Evolutionary conservation across 2,797 vertebrate genomes (phyloP).

Genomic region (Acrossocheilus wenchowensis): DNA sequence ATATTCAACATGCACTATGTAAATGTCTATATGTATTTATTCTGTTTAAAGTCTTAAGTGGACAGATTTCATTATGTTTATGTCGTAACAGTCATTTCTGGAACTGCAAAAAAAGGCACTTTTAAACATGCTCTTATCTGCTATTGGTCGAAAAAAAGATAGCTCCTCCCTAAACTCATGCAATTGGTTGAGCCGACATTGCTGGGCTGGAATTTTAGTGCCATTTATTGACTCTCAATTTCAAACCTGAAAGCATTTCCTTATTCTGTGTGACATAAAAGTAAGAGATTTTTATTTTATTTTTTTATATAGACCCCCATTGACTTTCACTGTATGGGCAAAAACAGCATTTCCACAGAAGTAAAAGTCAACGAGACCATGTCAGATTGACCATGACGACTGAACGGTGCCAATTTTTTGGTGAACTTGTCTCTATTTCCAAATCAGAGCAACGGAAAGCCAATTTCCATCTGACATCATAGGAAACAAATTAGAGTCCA

Average conservation of each 20-base stretch:
- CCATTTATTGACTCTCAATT: not conserved
- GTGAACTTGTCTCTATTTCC: not conserved
- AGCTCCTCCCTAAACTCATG: not conserved
- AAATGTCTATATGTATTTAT: constrained; percentile 26
- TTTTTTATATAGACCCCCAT: not conserved
- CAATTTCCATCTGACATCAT: not conserved
- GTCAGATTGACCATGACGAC: not conserved
- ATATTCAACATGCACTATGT: constrained; percentile 26
- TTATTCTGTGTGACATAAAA: not conserved
- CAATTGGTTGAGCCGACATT: not conserved
- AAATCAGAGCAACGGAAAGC: not conserved
- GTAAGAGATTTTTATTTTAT: not conserved
- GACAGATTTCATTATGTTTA: constrained; percentile 25
- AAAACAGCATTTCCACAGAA: not conserved
- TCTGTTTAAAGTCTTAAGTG: constrained; percentile 28
- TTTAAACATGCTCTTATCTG: not conserved
- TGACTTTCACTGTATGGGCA: not conserved
- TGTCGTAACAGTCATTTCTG: not conserved
- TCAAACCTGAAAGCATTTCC: not conserved
- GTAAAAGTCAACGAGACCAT: not conserved
- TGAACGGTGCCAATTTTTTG: not conserved
- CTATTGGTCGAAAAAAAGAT: not conserved
- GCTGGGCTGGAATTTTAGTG: not conserved
- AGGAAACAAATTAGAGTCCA: constrained; percentile 18
- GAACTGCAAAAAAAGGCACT: not conserved